A percentile compares a stretch with the other conserved stretches of the same genome.
Evolutionary conservation across 2,797 vertebrate species (phyloP).

Genomic region (Octomys mimax): DNA sequence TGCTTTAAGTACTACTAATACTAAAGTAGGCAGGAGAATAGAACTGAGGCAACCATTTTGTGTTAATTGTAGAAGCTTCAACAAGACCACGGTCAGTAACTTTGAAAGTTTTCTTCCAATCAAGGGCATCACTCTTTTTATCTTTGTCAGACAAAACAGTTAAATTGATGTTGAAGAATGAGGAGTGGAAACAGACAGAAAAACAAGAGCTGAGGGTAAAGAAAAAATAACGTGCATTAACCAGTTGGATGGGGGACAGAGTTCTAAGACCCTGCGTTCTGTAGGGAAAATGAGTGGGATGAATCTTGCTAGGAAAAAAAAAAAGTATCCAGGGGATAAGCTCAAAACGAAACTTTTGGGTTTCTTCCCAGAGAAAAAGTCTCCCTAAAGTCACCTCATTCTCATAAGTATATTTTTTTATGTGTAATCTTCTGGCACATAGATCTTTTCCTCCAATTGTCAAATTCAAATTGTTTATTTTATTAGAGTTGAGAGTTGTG

Average conservation of each 20-base stretch:
- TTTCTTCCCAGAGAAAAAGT: constrained; percentile 44
- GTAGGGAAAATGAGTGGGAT: not conserved
- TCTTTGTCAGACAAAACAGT: constrained; percentile 45
- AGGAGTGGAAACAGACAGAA: not conserved
- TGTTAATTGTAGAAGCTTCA: constrained; percentile 17
- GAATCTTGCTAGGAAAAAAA: not conserved
- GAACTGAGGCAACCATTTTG: constrained; percentile 44
- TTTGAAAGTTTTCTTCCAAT: constrained; percentile 23
- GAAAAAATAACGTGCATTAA: not conserved
- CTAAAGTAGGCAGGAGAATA: not conserved
- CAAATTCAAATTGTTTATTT: constrained; percentile 18
- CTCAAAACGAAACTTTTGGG: constrained; percentile 53
- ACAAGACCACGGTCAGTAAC: not conserved
- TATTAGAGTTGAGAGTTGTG: not conserved
- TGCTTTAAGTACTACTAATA: not conserved
- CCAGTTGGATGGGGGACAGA: not conserved
- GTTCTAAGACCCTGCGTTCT: not conserved
- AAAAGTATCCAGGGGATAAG: not conserved
- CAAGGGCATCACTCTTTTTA: constrained; percentile 50
- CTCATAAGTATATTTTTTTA: not conserved
- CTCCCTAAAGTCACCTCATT: constrained; percentile 37
- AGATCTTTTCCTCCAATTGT: not conserved
- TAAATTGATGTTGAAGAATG: not conserved
- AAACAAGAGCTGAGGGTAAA: constrained; percentile 11
- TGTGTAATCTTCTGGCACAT: not conserved